Base-by-base conservation (phyloP, 2,797 vertebrate genomes). In the Labeo calbasu region DNA sequence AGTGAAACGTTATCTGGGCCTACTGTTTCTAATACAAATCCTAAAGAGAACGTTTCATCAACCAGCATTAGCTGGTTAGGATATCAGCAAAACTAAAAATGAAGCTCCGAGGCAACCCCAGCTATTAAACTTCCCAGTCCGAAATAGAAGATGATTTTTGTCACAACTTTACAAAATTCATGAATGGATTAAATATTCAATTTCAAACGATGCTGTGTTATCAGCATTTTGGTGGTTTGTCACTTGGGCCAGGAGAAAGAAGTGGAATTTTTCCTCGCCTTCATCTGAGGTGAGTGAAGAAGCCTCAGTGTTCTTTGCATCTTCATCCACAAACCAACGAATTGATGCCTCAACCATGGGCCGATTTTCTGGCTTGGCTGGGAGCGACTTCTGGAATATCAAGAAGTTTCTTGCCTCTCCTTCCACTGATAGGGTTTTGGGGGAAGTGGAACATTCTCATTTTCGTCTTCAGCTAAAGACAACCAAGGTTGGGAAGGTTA, bases 51-150 rank as follows among this genome's bases (percentile, higher is more conserved):
- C 5, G 12, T 55, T 36, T 21, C 17, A 19, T 19, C 2, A 32
- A 21, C 21, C 21, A 57, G 55, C 55, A 57, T 57, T 57, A 57
- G 55, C 55, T 23, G 21, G 4, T 1, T 2, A 69, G 19, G 68
- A 69, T 11, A 46, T 69, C 21, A 46, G 40, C 68, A 46, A 46
- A 46, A 69, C 68, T 69, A 12, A 46, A 69, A 69, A 70, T n/a
- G 21, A 48, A 70, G 68, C 11, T 46, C 68, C 1, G 19, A 69
- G 68, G 40, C 36, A 69, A 21, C 36, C 19, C 4, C 40, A 69
- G 36, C 40, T 48, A n/a, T 70, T 70, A n/a, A 70, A 48, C 21
- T 8, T 70, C 23, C 40, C 40, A 48, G 2, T 23, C 21, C 21
- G 0, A 48, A 70, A 46, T 46, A 40, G 40, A 12, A 70, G 40